Evolutionary conservation across 2,113 vertebrate genomes (phyloP), one percentile per base, ranked within the genome.

Genomic region (Cnemophilus loriae): DNA sequence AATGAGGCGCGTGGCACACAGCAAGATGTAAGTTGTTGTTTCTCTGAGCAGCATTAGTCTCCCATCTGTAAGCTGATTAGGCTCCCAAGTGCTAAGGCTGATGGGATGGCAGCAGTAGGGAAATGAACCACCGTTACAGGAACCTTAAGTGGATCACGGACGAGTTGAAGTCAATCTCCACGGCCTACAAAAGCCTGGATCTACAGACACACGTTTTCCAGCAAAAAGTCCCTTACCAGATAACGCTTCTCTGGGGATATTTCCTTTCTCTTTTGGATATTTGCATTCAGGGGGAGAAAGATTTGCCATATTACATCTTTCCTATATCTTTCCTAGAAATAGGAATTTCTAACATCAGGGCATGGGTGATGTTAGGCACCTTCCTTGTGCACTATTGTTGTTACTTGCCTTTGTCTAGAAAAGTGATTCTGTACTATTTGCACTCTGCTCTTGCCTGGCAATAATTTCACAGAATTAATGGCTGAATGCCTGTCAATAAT

Each of bases 1-100:
- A 4, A 16, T 0, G 4, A 71, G 89, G 52, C 1, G 0, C 1
- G 1, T 52, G 61, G 63, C 30, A 39, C 22, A 35, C 46, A 57
- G 35, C 10, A 33, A 82, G 69, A 75, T 11, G 3, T 24, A 74
- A 74, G 39, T 27, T 42, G 22, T 12, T 74, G 44, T 63, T 93
- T 70, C 74, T 82, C 57, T 73, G 61, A 87, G 37, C 49, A 83
- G n/a, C 22, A 4, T 41, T 56, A 32, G 12, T 37, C 49, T 74
- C 52, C 30, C 27, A 37, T 78, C 9, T 71, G 64, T 68, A 91
- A 87, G 24, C 39, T 75, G 42, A n/a, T 68, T 8, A 83, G 57
- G 14, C 17, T 83, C 16, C 64, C 23, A 50, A 27, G 55, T 69
- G 39, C 23, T 67, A 57, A 61, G 49, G 35, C 42, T 69, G 24